A percentile compares a stretch with the other conserved stretches of the same genome.
Conservation (phyloP, 2,888 invertebrate genomes). For the Drosophila fungiperda region DNA sequence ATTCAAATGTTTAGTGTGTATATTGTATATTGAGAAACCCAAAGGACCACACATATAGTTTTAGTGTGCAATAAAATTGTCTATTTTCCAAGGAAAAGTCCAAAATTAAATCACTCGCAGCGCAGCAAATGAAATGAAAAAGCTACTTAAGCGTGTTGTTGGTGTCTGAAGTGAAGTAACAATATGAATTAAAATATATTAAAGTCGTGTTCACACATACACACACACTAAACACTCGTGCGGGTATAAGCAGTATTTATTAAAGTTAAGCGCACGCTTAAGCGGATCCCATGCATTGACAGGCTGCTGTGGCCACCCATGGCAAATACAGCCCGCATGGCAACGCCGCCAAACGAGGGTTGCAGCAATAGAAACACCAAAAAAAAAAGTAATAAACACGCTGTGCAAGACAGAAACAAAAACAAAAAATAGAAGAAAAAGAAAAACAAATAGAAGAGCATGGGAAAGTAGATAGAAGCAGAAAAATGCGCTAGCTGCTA, state of each 20-base stretch:
- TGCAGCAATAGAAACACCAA: conserved; percentile 30
- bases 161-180: conserved; percentile 36
- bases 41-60: not conserved
- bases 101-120: not conserved
- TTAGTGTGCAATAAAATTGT: conserved; percentile 11
- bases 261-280: conserved; percentile 56
- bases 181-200: conserved; percentile 57
- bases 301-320: conserved; percentile 27
- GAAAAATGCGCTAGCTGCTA: conserved; percentile 22
- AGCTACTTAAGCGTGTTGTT: not conserved
- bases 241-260: conserved; percentile 41
- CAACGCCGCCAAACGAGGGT: conserved; percentile 49
- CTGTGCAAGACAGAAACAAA: conserved; percentile 41
- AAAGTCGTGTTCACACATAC: conserved; percentile 39
- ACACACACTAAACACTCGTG: conserved; percentile 9
- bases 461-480: not conserved
- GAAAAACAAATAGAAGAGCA: conserved; percentile 10
- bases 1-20: no score
- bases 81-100: conserved; percentile 12
- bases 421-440: conserved; percentile 13
- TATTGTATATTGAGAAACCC: not conserved
- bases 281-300: not conserved
- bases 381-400: conserved; percentile 65
- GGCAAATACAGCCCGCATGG: conserved; percentile 42
- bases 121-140: conserved; percentile 4